Evolutionary conservation across 2,888 invertebrate genomes (phyloP), one percentile per base, ranked within the genome.

Genomic region (Carpatolechia fugitivella): DNA sequence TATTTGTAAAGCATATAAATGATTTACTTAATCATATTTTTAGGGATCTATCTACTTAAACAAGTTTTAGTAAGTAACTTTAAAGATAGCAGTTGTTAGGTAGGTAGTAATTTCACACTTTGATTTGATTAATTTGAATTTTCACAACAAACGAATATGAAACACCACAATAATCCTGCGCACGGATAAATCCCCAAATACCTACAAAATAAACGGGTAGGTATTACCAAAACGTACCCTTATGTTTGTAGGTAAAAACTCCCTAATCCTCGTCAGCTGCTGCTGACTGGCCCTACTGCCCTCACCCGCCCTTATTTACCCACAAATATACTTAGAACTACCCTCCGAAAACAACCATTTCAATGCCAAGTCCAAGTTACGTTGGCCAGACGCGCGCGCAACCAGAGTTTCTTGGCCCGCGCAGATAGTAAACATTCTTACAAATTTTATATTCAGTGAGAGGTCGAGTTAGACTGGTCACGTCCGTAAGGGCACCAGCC

Each of bases 191-290:
- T 44, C 44, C 44, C 14, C 29, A 51, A 40, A 31, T 51, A 51
- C 51, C 51, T 51, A 51, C 20, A 33, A 31, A 31, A 35, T 20
- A 51, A 38, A 40, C 51, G 40, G 31, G 40, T 51, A 51, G 51
- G 41, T 52, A 48, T 33, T 33, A 41, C 40, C 41, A 18, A 52
- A 52, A 41, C 52, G 18, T 72, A 71, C 76, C 82, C 78, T 82
- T 68, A 72, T 68, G 71, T 76, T 70, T 69, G 82, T 85, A 85
- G 84, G 86, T 85, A 85, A 81, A 82, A 82, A 80, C 84, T 78
- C 85, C 87, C 77, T 86, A 85, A 87, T 85, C 83, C 85, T 68
- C 82, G 89, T 90, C 89, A 89, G 89, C 89, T 90, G 89, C 80
- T 81, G 70, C 62, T 87, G 89, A 90, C 88, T 88, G 88, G 85